Percentiles rank a stretch among this genome's conserved stretches.
These are phyloP conservation scores for Zenarchopterus dispar DNA, from an alignment of 2,797 vertebrate genomes.

Conservation along the genomic window DNA sequence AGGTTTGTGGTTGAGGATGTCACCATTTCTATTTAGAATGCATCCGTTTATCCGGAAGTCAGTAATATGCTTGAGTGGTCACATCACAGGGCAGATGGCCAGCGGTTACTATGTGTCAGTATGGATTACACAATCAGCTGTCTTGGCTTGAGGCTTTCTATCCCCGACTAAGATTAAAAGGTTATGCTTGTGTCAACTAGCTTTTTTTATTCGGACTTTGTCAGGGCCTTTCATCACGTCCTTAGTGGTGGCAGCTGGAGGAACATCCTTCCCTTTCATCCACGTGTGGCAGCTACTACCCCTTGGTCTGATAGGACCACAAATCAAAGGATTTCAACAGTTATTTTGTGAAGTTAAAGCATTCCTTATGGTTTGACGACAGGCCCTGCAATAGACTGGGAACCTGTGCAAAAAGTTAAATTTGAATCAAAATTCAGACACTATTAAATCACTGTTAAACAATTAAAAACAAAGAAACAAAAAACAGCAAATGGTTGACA, in stretches of 20 bases:
- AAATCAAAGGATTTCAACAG: no score
- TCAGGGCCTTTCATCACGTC: neutral
- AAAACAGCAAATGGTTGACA: no score
- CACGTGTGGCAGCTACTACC: neutral
- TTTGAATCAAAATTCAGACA: no score
- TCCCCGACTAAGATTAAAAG: constrained; percentile 41
- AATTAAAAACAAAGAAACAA: no score
- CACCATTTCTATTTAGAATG: constrained; percentile 9
- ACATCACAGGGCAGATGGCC: constrained; percentile 40
- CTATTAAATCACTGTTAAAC: no score
- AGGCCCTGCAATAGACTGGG: no score
- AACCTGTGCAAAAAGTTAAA: no score
- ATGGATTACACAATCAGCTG: constrained; percentile 53
- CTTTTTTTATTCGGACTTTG: neutral
- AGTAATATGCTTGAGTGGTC: constrained; percentile 1
- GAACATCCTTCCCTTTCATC: constrained; percentile 32
- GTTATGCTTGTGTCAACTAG: constrained; percentile 17
- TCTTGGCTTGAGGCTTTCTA: constrained; percentile 30
- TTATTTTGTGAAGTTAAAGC: no score
- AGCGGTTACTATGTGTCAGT: constrained; percentile 39
- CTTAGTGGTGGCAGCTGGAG: constrained; percentile 26
- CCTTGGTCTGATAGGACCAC: no score
- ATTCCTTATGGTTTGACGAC: no score
- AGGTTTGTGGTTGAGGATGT: neutral
- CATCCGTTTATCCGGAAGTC: constrained; percentile 5